These are phyloP conservation scores for Hofmannophila pseudospretella DNA, from an alignment of 2,888 invertebrate species.

Conservation along the genomic window DNA sequence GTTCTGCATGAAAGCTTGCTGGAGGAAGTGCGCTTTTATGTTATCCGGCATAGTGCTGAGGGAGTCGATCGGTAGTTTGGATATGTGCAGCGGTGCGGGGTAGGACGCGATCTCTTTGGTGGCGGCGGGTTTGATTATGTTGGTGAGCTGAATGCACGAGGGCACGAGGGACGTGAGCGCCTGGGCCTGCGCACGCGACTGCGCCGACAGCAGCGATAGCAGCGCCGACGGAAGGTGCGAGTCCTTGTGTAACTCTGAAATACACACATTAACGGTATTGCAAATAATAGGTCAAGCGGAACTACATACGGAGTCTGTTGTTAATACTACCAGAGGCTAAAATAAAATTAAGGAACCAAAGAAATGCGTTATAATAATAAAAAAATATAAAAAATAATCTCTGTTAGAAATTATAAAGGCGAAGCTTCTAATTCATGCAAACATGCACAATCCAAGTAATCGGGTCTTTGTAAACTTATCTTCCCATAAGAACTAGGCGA, in stretches of 20 bases:
- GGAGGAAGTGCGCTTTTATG: constrained; percentile 54
- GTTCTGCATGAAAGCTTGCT: constrained; percentile 60
- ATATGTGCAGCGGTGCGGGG: constrained; percentile 19
- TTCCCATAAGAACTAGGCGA: constrained; percentile 63
- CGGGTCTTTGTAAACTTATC: constrained; percentile 53
- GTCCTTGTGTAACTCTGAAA: constrained; percentile 69
- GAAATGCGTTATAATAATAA: constrained; percentile 74
- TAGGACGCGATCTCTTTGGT: constrained; percentile 22
- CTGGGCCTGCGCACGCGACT: constrained; percentile 32
- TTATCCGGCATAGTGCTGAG: constrained; percentile 34
- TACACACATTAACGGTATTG: constrained; percentile 66
- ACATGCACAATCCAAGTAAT: constrained; percentile 71
- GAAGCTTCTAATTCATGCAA: constrained; percentile 76
- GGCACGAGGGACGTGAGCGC: constrained; percentile 44
- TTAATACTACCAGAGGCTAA: constrained; percentile 77
- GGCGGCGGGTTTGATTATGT: constrained; percentile 29
- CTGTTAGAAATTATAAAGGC: constrained; percentile 73
- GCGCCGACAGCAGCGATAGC: constrained; percentile 65
- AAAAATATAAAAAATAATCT: constrained; percentile 48
- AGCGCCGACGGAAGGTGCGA: constrained; percentile 60
- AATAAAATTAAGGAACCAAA: constrained; percentile 77
- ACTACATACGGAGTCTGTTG: constrained; percentile 65
- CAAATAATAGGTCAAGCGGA: constrained; percentile 63
- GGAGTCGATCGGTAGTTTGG: constrained; percentile 30
- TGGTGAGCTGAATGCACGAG: constrained; percentile 44